These are phyloP conservation scores for Leistus spinibarbis DNA, from an alignment of 2,888 invertebrate genomes.

Conservation along the genomic window DNA sequence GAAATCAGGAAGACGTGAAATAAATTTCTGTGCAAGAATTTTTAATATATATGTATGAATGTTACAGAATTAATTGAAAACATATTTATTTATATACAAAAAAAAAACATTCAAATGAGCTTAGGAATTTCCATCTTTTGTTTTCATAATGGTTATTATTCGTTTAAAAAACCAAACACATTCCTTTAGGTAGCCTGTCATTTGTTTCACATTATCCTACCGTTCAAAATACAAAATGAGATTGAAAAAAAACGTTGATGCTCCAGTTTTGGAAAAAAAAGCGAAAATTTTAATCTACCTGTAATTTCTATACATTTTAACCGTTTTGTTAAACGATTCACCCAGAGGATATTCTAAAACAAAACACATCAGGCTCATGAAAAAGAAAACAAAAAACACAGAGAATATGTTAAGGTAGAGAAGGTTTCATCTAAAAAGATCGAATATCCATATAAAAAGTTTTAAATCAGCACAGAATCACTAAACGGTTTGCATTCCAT, in stretches of 20 bases:
- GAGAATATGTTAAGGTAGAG: too few species aligned
- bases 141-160: neutral
- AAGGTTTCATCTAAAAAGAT: neutral
- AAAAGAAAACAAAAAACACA: constrained; percentile 20
- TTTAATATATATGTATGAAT: too few species aligned
- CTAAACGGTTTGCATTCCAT: too few species aligned
- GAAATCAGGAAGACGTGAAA: too few species aligned
- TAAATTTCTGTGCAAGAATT: too few species aligned
- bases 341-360: constrained; percentile 21
- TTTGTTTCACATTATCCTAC: constrained; percentile 24
- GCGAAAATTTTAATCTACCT: constrained; percentile 30
- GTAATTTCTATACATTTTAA: constrained; percentile 32
- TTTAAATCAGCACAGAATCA: too few species aligned
- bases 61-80: too few species aligned
- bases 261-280: constrained; percentile 28
- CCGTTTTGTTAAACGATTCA: constrained; percentile 32
- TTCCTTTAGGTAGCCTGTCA: constrained; percentile 11
- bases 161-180: constrained; percentile 22
- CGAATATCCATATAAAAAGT: neutral
- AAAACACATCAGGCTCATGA: constrained; percentile 4
- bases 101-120: too few species aligned
- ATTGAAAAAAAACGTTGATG: constrained; percentile 6
- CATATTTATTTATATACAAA: too few species aligned
- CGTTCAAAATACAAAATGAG: constrained; percentile 5
- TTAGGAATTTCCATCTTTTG: neutral